These are phyloP conservation scores for Lithobates sylvaticus DNA, from an alignment of 2,797 vertebrate species.

Conservation along the genomic window DNA sequence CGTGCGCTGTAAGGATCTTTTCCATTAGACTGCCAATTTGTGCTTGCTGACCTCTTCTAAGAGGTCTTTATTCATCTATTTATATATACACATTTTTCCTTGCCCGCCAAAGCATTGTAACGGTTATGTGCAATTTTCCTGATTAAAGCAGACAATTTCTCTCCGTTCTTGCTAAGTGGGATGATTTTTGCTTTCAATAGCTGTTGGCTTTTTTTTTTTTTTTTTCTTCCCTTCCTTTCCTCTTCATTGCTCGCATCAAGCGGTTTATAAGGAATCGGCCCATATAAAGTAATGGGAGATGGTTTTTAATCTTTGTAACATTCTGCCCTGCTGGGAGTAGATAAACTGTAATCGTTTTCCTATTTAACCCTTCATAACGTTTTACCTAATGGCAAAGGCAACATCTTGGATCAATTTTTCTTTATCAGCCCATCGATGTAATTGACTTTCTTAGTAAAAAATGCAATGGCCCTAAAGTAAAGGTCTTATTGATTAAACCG, in stretches of 20 bases:
- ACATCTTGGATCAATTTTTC: constrained; percentile 36
- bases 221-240: neutral
- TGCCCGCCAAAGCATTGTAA: neutral
- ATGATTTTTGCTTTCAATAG: constrained; percentile 16
- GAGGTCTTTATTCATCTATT: constrained; percentile 39
- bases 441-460: constrained; percentile 28
- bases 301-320: constrained; percentile 27
- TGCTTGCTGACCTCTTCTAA: constrained; percentile 23
- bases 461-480: constrained; percentile 26
- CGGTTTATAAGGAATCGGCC: constrained; percentile 18
- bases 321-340: constrained; percentile 11
- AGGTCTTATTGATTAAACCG: constrained; percentile 36
- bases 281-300: constrained; percentile 51
- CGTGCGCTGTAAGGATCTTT: constrained; percentile 25
- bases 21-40: constrained; percentile 41
- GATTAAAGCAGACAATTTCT: constrained; percentile 40
- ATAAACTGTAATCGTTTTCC: constrained; percentile 16
- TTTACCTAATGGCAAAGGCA: constrained; percentile 14
- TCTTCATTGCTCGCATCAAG: neutral
- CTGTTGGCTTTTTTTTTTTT: neutral
- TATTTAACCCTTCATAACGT: constrained; percentile 17
- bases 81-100: neutral
- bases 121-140: constrained; percentile 19
- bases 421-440: constrained; percentile 27
- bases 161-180: neutral